A percentile compares a stretch with the other conserved stretches of the same genome.
Conservation (phyloP, 2,888 invertebrate genomes). For the Drosophila mettleri region DNA sequence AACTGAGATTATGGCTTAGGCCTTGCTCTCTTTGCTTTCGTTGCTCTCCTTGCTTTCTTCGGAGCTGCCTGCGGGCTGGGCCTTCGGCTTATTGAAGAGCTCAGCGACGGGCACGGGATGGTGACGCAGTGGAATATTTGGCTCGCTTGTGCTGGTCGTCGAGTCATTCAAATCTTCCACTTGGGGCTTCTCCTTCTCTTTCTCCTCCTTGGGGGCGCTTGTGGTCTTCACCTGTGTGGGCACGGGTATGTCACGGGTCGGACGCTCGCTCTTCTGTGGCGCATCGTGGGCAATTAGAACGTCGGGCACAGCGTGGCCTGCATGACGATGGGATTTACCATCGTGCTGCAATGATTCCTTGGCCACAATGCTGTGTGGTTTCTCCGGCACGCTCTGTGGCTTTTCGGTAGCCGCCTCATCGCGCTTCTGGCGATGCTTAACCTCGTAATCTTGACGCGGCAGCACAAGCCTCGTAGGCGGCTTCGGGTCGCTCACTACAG, state of each 20-base stretch:
- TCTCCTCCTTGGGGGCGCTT: conserved; percentile 36
- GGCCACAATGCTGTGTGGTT: conserved; percentile 9
- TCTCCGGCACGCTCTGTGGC: conserved; percentile 19
- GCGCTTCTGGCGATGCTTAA: conserved; percentile 57
- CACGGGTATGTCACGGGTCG: conserved; percentile 82
- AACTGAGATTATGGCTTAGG: conserved; percentile 1
- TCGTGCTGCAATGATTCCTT: conserved; percentile 25
- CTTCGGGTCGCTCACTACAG: conserved; percentile 74
- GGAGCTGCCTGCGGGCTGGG: conserved; percentile 30
- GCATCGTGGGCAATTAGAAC: neutral
- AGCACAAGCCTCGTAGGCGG: conserved; percentile 49
- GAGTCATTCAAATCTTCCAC: conserved; percentile 26
- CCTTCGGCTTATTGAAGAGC: conserved; percentile 66
- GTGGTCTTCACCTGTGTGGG: conserved; percentile 71
- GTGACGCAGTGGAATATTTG: conserved; percentile 51
- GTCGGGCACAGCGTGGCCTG: neutral
- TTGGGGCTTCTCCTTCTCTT: conserved; percentile 23
- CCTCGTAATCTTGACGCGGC: neutral
- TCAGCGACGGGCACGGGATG: conserved; percentile 80
- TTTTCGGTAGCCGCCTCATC: conserved; percentile 36
- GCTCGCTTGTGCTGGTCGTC: conserved; percentile 11
- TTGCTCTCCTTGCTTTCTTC: conserved; percentile 56
- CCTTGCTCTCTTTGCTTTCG: conserved; percentile 40
- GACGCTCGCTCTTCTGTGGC: conserved; percentile 2
- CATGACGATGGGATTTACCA: neutral